Evolutionary conservation across 2,113 vertebrate genomes (phyloP).

Genomic region (Tragelaphus imberbis): DNA sequence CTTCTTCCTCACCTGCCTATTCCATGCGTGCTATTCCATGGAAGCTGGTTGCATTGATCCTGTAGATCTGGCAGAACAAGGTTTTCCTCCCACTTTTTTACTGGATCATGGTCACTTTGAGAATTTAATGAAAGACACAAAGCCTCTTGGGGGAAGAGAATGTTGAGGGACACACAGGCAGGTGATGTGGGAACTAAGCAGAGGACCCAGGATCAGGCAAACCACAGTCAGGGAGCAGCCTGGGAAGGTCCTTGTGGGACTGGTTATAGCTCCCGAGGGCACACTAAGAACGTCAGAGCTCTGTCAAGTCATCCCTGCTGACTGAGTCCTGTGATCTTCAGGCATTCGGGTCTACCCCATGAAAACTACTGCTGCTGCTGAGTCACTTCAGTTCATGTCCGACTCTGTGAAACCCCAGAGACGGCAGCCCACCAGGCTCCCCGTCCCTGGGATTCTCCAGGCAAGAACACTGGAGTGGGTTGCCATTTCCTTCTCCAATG

Average conservation of each 20-base stretch:
- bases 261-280: not conserved
- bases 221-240: not conserved
- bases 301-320: not conserved
- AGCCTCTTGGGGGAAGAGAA: not conserved
- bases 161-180: not conserved
- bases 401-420: too few relatives aligned
- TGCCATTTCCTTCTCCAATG: too few relatives aligned
- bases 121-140: not conserved
- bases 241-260: not conserved
- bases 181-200: not conserved
- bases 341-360: not conserved
- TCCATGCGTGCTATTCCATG: not conserved
- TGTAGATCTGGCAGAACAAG: not conserved
- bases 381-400: too few relatives aligned
- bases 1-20: not conserved
- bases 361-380: not conserved
- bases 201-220: not conserved
- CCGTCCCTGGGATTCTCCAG: too few relatives aligned
- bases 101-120: not conserved
- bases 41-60: not conserved
- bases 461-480: too few relatives aligned
- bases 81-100: not conserved
- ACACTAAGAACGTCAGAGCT: not conserved
- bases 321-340: not conserved
- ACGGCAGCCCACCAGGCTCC: too few relatives aligned